These are phyloP conservation scores for Ichneumoninae sp. DNA, from an alignment of 2,888 invertebrate genomes.

Conservation along the genomic window DNA sequence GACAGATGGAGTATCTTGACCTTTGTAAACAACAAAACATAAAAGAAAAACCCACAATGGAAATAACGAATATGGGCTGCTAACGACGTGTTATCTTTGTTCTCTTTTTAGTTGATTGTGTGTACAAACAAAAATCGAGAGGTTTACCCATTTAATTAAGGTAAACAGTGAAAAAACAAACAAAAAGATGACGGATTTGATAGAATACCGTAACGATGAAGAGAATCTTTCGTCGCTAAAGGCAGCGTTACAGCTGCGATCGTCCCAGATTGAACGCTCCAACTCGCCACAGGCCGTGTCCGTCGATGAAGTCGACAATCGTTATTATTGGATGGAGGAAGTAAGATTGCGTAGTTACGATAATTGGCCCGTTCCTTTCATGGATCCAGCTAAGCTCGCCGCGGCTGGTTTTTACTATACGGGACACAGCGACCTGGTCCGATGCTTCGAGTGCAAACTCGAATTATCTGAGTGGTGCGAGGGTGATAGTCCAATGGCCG, in stretches of 20 bases:
- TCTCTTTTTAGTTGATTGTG: too few relatives aligned
- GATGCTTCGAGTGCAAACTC: constrained; percentile 92
- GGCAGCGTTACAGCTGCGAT: constrained; percentile 55
- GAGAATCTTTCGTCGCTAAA: constrained; percentile 72
- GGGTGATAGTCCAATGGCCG: constrained; percentile 91
- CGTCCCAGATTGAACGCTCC: constrained; percentile 49
- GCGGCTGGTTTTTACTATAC: constrained; percentile 93
- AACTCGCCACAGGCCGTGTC: constrained; percentile 54
- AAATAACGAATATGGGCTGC: too few relatives aligned
- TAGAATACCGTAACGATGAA: constrained; percentile 73
- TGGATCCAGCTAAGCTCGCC: constrained; percentile 88
- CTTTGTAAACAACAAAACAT: too few relatives aligned
- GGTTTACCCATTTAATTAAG: too few relatives aligned
- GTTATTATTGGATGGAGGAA: constrained; percentile 85
- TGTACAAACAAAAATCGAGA: too few relatives aligned
- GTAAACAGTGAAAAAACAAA: neutral
- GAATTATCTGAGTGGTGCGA: constrained; percentile 93
- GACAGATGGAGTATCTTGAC: too few relatives aligned
- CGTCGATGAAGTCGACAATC: constrained; percentile 78
- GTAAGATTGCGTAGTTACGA: constrained; percentile 89
- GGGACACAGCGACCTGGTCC: constrained; percentile 90
- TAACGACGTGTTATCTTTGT: too few relatives aligned
- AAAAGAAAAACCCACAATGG: too few relatives aligned
- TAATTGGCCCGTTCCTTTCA: constrained; percentile 88
- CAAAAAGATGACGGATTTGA: constrained; percentile 72